These are phyloP conservation scores for Macaca nemestrina DNA, from an alignment of 2,113 vertebrate genomes.

Conservation along the genomic window DNA sequence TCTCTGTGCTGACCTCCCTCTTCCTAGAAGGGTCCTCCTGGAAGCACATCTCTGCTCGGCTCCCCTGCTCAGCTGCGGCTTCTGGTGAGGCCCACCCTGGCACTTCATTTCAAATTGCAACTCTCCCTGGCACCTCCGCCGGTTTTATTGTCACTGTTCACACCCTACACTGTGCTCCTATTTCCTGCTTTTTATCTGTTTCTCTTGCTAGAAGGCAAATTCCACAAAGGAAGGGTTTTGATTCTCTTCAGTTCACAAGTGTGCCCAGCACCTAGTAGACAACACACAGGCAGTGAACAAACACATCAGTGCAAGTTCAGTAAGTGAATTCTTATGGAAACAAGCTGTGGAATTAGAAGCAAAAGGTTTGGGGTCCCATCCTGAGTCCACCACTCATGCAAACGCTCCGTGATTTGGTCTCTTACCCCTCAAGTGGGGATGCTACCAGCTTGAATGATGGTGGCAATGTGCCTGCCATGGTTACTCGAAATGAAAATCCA, in stretches of 20 bases:
- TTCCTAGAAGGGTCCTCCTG: neutral
- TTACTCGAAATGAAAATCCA: rapidly evolving
- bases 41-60: too few species aligned
- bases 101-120: too few species aligned
- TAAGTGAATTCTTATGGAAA: neutral
- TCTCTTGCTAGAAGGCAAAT: neutral
- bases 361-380: too few species aligned
- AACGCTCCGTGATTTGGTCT: rapidly evolving
- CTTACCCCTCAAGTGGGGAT: rapidly evolving
- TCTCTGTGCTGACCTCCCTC: neutral
- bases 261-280: too few species aligned
- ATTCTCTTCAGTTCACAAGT: neutral
- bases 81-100: too few species aligned
- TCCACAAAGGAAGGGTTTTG: rapidly evolving
- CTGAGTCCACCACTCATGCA: neutral
- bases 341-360: neutral
- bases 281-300: rapidly evolving
- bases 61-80: too few species aligned
- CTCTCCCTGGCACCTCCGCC: rapidly evolving
- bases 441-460: rapidly evolving
- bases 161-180: rapidly evolving
- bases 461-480: neutral
- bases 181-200: rapidly evolving
- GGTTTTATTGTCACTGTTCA: rapidly evolving
- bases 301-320: too few species aligned